Evolutionary conservation across 2,113 vertebrate species (phyloP).

Genomic region (Rissa tridactyla): DNA sequence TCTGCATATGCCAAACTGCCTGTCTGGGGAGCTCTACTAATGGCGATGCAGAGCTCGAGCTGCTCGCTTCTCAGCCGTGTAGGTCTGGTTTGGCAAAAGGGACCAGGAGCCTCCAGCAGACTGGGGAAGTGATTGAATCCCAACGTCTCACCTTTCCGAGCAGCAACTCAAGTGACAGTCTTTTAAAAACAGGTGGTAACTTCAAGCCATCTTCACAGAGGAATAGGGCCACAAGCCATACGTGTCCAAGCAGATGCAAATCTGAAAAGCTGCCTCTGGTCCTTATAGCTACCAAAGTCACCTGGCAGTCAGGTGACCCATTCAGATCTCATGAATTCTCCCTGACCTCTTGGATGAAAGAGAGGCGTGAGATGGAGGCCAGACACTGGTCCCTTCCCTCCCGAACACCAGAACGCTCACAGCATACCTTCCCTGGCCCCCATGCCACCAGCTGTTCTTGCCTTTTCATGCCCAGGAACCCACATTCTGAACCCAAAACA

Average conservation of each 20-base stretch:
- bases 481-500: neutral
- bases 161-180: neutral
- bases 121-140: neutral
- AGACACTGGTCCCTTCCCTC: neutral
- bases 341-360: rapidly evolving
- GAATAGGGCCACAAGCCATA: neutral
- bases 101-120: neutral
- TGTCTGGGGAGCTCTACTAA: neutral
- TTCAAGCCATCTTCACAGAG: neutral
- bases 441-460: neutral
- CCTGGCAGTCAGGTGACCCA: neutral
- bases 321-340: neutral
- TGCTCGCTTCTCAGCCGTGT: neutral
- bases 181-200: neutral
- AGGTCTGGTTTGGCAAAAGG: neutral
- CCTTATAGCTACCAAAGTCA: neutral
- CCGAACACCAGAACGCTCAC: neutral
- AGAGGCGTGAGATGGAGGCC: neutral
- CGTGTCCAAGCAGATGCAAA: neutral
- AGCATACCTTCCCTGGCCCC: neutral
- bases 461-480: neutral
- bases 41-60: neutral
- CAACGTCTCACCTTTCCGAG: neutral
- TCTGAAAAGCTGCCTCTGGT: neutral
- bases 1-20: too few relatives aligned